These are phyloP conservation scores for Plumapathes pennacea DNA, from an alignment of 92 coral and sea anemone genomes.

Conservation along the genomic window DNA sequence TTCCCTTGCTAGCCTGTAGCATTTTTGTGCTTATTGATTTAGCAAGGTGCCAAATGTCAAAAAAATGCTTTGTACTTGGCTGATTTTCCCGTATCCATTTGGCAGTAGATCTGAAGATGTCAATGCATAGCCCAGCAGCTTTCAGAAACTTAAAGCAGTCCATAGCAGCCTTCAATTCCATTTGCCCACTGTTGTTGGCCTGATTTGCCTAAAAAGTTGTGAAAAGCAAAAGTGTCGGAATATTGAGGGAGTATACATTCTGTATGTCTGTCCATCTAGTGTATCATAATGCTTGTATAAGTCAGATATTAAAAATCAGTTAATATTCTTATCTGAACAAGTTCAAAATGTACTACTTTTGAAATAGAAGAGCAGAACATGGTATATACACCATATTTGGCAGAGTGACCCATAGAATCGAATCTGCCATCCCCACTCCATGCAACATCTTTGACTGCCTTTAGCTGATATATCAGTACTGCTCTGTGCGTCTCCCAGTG, in stretches of 20 bases:
- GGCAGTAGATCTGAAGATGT: constrained; percentile 4
- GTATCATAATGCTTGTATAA: too few species aligned
- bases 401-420: constrained; percentile 30
- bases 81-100: constrained; percentile 14
- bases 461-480: background rate
- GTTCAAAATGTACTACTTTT: constrained; percentile 38
- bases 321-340: constrained; percentile 16
- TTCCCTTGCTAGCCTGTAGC: constrained; percentile 29
- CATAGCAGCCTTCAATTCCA: background rate
- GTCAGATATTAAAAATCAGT: background rate
- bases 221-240: background rate
- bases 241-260: background rate
- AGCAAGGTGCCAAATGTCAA: constrained; percentile 45
- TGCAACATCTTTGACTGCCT: background rate
- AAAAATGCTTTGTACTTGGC: constrained; percentile 8
- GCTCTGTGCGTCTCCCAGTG: constrained; percentile 7
- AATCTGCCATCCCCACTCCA: constrained; percentile 34
- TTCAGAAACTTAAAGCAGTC: background rate
- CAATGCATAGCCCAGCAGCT: background rate
- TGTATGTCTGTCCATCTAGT: background rate
- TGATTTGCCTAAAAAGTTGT: constrained; percentile 3
- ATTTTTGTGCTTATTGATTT: constrained; percentile 5
- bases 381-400: constrained; percentile 29
- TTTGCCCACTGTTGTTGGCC: background rate
- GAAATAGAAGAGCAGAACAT: constrained; percentile 9